Evolutionary conservation across 2,888 invertebrate genomes (phyloP).

Genomic region (Ellobium chinense): DNA sequence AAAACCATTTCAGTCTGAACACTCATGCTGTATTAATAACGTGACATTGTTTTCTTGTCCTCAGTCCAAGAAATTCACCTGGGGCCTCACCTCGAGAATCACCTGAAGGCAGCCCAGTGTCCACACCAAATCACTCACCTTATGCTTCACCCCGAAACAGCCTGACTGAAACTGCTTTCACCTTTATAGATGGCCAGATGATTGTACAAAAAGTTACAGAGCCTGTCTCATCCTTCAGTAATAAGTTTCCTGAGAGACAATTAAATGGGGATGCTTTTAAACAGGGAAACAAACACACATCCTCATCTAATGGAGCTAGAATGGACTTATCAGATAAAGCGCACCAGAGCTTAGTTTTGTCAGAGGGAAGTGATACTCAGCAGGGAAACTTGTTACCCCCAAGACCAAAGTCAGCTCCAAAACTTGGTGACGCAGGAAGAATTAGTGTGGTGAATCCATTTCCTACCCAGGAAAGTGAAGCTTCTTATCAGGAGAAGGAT

Average conservation of each 20-base stretch:
- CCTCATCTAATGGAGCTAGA: neutral
- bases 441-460: neutral
- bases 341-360: neutral
- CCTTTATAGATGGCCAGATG: conserved; percentile 46
- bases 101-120: conserved; percentile 70
- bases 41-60: neutral
- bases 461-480: neutral
- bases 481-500: neutral
- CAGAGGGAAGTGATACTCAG: neutral
- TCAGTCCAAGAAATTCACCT: conserved; percentile 61
- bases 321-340: neutral
- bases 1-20: too few relatives aligned
- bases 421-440: neutral
- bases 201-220: conserved; percentile 5
- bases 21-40: too few relatives aligned
- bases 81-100: conserved; percentile 62
- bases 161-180: conserved; percentile 57
- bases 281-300: neutral
- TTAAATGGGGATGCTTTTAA: neutral
- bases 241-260: conserved; percentile 15
- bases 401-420: conserved; percentile 1
- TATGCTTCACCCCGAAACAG: conserved; percentile 59
- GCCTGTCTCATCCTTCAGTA: neutral
- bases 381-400: neutral
- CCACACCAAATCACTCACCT: conserved; percentile 68